These are phyloP conservation scores for Siniperca scherzeri DNA, from an alignment of 2,797 vertebrate genomes.

Conservation along the genomic window DNA sequence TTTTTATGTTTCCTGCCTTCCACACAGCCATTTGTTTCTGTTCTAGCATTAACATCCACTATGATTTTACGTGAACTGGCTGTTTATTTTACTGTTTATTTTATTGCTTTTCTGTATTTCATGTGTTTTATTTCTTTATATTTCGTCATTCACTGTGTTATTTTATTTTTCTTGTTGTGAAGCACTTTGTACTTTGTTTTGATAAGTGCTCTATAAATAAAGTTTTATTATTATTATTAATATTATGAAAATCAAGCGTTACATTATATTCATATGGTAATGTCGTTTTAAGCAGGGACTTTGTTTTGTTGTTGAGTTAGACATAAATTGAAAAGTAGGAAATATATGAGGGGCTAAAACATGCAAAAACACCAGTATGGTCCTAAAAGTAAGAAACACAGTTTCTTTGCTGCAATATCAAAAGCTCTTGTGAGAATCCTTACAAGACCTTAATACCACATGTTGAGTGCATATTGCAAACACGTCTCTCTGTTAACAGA, in stretches of 20 bases:
- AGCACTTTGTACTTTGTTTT: too few relatives aligned
- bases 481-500: constrained; percentile 83
- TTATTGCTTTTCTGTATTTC: too few relatives aligned
- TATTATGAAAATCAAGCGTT: not conserved
- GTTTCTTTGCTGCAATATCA: not conserved
- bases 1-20: not conserved
- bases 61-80: too few relatives aligned
- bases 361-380: not conserved
- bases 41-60: not conserved
- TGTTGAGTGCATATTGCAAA: not conserved
- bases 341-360: not conserved
- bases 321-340: not conserved
- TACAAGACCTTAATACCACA: not conserved
- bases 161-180: too few relatives aligned
- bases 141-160: too few relatives aligned
- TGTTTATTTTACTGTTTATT: too few relatives aligned
- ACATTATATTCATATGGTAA: not conserved
- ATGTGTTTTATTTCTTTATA: too few relatives aligned
- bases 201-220: too few relatives aligned
- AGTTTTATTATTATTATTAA: too few relatives aligned
- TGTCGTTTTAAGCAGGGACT: not conserved
- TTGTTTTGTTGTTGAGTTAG: not conserved
- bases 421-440: not conserved
- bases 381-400: not conserved
- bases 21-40: not conserved